A percentile compares a stretch with the other conserved stretches of the same genome.
These are phyloP conservation scores for Fukomys damarensis DNA, from an alignment of 2,113 vertebrate genomes.

Conservation along the genomic window DNA sequence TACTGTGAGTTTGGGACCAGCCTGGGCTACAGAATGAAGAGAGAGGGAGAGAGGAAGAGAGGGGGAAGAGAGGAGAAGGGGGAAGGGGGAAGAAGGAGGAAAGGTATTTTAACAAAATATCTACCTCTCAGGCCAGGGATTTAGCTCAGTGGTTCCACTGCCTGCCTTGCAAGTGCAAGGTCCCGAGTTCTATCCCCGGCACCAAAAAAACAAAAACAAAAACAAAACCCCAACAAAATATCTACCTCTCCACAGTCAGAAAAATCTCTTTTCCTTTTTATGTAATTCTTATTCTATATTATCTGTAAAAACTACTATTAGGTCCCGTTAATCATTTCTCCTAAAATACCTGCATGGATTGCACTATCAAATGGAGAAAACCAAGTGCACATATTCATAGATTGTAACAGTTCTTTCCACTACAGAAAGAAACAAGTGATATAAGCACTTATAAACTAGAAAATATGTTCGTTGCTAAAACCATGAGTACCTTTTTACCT, in stretches of 20 bases:
- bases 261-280: neutral
- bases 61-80: no score
- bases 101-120: no score
- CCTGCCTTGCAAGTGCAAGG: no score
- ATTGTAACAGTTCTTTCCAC: neutral
- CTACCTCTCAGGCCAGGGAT: no score
- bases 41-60: no score
- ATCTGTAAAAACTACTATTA: neutral
- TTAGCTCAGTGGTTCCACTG: no score
- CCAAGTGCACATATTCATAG: neutral
- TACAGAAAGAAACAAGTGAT: neutral
- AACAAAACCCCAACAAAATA: neutral
- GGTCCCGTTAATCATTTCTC: conserved; percentile 30
- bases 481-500: neutral
- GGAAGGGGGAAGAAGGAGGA: no score
- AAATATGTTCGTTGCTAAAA: neutral
- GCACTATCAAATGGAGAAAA: neutral
- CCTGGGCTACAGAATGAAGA: no score
- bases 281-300: neutral
- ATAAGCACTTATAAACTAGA: neutral
- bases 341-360: neutral
- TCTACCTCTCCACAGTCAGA: neutral
- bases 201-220: no score
- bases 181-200: no score
- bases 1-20: neutral